Evolutionary conservation across 2,113 vertebrate species (phyloP), one percentile per base, ranked within the genome.

Genomic region (Laticauda colubrina): DNA sequence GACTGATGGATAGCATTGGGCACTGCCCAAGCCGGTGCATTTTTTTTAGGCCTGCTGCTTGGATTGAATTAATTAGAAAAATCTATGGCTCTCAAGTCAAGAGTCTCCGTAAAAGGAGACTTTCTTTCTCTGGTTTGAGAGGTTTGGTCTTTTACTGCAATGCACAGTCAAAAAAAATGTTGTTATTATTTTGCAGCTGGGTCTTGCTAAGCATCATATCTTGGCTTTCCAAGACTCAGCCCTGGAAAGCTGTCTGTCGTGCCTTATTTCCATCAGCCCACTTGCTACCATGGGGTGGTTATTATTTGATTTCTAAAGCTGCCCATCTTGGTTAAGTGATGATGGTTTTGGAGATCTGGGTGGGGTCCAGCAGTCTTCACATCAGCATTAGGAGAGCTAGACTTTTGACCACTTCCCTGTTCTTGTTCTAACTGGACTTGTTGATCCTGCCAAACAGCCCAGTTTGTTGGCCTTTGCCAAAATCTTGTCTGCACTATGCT

Each of bases 171-270:
- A 26, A 26, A 26, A 11, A 61, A 56, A 0, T 8, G 24, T 23
- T 57, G 26, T 59, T 9, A 59, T 59, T 59, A 59, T 61, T 61
- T 61, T 61, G 59, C 59, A 61, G 59, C 75, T 94, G 88, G 86
- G 69, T 69, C 39, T 69, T 29, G 64, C 51, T 85, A 39, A 26
- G 34, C 34, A 43, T 23, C 81, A 56, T 26, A 45, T 45, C 53
- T 81, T 14, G 48, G 24, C 88, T 89, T 91, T 87, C 0, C 61
- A 59, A 55, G 90, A 85, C 75, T 29, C n/a, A 55, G 34, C 11
- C 54, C 43, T 12, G 88, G 2, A 1, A 2, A 23, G 0, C 10
- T 0, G 0, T 0, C 3, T 1, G 0, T 0, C 3, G 18, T 21
- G 75, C 7, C 15, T 81, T 81, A 39, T 81, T 81, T 81, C 75